Conservation (phyloP, 1,140 invertebrate genomes). For the Ips typographus region DNA sequence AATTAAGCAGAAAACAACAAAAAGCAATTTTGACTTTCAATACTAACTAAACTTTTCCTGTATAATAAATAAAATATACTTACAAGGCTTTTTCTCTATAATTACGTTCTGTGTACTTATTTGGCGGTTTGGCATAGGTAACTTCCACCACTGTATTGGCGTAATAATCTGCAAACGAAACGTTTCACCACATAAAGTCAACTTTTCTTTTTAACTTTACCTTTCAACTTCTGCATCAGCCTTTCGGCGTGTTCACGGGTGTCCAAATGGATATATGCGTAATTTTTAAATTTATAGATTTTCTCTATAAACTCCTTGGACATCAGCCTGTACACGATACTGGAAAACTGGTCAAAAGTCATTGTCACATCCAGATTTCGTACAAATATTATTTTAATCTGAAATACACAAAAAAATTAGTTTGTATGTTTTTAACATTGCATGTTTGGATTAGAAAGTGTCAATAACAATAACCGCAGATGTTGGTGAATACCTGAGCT, state of each 20-base stretch:
- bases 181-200: too few relatives aligned
- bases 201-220: conserved; percentile 7
- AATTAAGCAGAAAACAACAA: too few relatives aligned
- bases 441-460: too few relatives aligned
- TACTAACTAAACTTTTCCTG: too few relatives aligned
- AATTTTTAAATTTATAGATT: conserved; percentile 57
- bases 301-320: conserved; percentile 48
- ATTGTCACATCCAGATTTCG: conserved; percentile 31
- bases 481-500: conserved; percentile 2
- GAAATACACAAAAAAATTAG: conserved; percentile 40
- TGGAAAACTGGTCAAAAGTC: conserved; percentile 49
- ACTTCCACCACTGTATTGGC: neutral
- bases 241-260: conserved; percentile 53
- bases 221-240: conserved; percentile 51
- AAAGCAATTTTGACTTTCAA: too few relatives aligned
- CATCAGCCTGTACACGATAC: conserved; percentile 47
- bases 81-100: conserved; percentile 10
- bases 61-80: conserved; percentile 1
- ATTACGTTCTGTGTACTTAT: neutral
- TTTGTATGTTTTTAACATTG: neutral
- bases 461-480: too few relatives aligned
- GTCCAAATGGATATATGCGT: conserved; percentile 57
- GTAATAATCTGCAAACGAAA: conserved; percentile 1
- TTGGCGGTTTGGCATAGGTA: conserved; percentile 4
- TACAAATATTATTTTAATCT: conserved; percentile 57